Base-by-base conservation (phyloP, 2,113 vertebrate genomes). In the Microcebus murinus region DNA sequence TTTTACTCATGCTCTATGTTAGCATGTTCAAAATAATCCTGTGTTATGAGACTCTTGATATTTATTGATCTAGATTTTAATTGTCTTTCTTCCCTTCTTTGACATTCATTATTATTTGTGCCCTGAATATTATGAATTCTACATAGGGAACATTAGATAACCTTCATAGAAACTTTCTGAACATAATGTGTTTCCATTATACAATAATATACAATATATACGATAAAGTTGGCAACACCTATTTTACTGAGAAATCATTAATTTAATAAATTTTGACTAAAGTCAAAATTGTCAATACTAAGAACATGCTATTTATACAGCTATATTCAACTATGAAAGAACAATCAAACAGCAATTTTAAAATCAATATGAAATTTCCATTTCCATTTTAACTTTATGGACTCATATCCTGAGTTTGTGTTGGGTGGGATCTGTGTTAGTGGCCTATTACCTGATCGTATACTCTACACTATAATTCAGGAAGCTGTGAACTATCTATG, bases 281-380 rank as follows among this genome's bases (percentile, higher is more conserved):
- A 88, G 25, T 97, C 71, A 95, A 96, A 96, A 95, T 83, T 90
- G 83, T 97, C 71, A 96, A 89, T 95, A 31, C 96, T 80, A 96
- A 91, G 50, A 88, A 88, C 77, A 94, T 92, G 4, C 3, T 87
- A 92, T 95, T 97, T 98, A 92, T 95, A 45, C 87, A 96, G 48
- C 42, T 86, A 13, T 90, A 86, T 9, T 63, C 34, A 93, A 39
- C 45, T 92, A 68, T 50, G 50, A 96, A 96, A 97, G 77, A 96
- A 98, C n/a, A 97, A 73, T 95, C 55, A 92, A 63, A 73, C 13
- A 94, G 31, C 45, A 97, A 87, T 97, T 98, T 97, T 82, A 84
- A 17, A 85, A 95, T 96, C 94, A 97, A 57, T 96, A 84, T 87
- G n/a, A 96, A 97, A 96, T 96, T 90, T 93, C 57, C 21, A 48